phyloP scores from a whole-genome alignment of 2,888 invertebrate genomes.

The Erebia palarica region DNA sequence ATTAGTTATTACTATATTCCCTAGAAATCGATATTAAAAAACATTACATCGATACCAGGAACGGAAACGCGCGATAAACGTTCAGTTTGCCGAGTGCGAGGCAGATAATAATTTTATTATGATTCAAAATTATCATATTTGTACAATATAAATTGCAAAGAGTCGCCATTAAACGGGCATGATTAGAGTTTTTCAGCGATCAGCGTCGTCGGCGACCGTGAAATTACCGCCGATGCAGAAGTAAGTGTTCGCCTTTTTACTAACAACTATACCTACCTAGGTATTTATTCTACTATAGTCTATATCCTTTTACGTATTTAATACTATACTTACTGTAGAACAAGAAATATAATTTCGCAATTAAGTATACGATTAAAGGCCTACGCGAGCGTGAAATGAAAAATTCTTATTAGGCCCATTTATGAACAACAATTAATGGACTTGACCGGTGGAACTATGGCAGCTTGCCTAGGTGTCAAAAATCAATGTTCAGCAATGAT shows the following conservation, averaged over 20 bases:
- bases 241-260: slow-evolving; percentile 30
- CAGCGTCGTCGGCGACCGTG: slow-evolving; percentile 61
- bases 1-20: slow-evolving; percentile 55
- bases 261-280: too few species aligned
- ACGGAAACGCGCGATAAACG: slow-evolving; percentile 73
- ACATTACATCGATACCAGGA: slow-evolving; percentile 53
- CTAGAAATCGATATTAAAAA: slow-evolving; percentile 64
- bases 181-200: slow-evolving; percentile 66
- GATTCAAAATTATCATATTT: slow-evolving; percentile 69
- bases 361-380: slow-evolving; percentile 60
- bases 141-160: slow-evolving; percentile 60
- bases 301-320: slow-evolving; percentile 20
- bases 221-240: slow-evolving; percentile 61
- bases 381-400: slow-evolving; percentile 66
- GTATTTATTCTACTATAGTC: slow-evolving; percentile 39
- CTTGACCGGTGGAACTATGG: too few species aligned
- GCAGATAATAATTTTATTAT: slow-evolving; percentile 62
- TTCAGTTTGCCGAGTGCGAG: slow-evolving; percentile 53
- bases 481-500: too few species aligned
- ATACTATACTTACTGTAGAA: background rate
- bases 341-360: slow-evolving; percentile 47
- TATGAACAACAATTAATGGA: background rate
- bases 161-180: slow-evolving; percentile 57
- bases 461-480: too few species aligned
- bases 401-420: slow-evolving; percentile 28